Evolutionary conservation across 2,888 invertebrate species (phyloP), one percentile per base, ranked within the genome.

Genomic region (Catonia carolina): DNA sequence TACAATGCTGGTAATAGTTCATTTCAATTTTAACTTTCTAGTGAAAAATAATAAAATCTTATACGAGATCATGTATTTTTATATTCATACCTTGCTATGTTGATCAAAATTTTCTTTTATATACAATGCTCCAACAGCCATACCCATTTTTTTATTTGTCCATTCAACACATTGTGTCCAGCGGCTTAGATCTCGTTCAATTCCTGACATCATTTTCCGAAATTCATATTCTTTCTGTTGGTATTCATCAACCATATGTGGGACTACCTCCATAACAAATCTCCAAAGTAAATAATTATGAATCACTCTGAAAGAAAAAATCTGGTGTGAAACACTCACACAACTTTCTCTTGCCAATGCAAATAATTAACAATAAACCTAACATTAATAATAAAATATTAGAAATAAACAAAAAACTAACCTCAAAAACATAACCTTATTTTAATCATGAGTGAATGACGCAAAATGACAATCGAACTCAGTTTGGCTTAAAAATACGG

Each of bases 51-150:
- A n/a, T n/a, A n/a, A 12, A n/a, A 41, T 41, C 15, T n/a, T 41
- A n/a, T 12, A 41, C 7, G 15, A 7, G 41, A 41, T 12, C 8
- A 41, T n/a, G 6, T n/a, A 41, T n/a, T n/a, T n/a, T n/a, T n/a
- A n/a, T n/a, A n/a, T n/a, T 7, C 8, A 8, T 66, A 82, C 86
- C 74, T 88, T 89, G 73, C 87, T 88, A 59, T 85, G 83, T 65
- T 86, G 85, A 71, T 90, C 87, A 71, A 92, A 92, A 69, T 89
- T 85, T 61, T 89, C 86, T 45, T 84, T 75, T 58, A 92, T 87
- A 70, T 91, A 92, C 5, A 92, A 77, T 0, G 89, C 85, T 0
- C 91, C 91, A 0, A 90, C 88, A 0, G 90, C 89, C 82, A 90
- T 87, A 33, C 90, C 91, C 66, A 91, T 75, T 69, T 86, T 86